Evolutionary conservation across 2,888 invertebrate species (phyloP), one percentile per base, ranked within the genome.

Genomic region (Aethes cnicana): DNA sequence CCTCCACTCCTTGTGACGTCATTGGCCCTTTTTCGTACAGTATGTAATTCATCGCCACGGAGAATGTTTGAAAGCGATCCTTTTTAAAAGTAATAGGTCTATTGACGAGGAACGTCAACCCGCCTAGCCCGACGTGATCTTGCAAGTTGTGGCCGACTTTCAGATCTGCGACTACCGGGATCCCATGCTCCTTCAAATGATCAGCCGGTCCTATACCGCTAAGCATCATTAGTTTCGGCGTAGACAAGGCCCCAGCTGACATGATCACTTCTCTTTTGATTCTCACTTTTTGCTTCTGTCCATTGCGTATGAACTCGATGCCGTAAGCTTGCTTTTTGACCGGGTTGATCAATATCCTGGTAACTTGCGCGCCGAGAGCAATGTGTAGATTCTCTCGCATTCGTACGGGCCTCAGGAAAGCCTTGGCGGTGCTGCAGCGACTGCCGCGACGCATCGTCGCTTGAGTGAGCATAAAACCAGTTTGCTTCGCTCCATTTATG

Each of bases 221-320:
- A 5, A 98, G 74, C 97, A 98, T 96, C 59, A 98, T 90, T 12
- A 98, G 72, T 66, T 98, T 97, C 0, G 98, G 97, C 2, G 95
- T 94, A 44, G 95, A 95, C 25, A 98, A 92, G 0, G 98, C 93
- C 0, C 98, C 98, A 0, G 97, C 95, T 1, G 96, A 95, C 63
- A 97, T 86, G 4, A 98, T 92, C 0, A 98, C 93, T 77, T 97
- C 97, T 44, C 94, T 91, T 54, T 94, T 92, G 0, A 96, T 96
- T 55, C 93, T 89, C 0, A 95, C 94, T 35, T 91, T 87, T 43
- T 93, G 91, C 46, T 90, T 91, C 46, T 90, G 89, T 0, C 94
- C 94, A 46, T 94, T 90, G 32, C 94, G 91, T 4, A 93, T 71
- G 56, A 94, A 95, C 64, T 95, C 94, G 0, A 97, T 94, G 0